phyloP scores from a whole-genome alignment of 2,113 vertebrate genomes.

The Dasyurus viverrinus region DNA sequence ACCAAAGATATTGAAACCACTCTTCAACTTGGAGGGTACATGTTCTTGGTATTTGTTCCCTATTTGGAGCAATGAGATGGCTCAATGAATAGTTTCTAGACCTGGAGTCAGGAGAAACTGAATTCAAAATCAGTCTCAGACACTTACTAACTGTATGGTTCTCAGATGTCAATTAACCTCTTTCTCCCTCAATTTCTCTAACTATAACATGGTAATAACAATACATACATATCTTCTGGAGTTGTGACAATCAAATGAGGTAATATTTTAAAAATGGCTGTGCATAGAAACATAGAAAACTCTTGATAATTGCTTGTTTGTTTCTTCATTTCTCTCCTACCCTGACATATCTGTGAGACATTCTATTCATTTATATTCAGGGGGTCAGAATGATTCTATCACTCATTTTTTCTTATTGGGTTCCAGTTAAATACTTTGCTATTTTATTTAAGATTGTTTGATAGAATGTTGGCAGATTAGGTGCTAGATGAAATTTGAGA shows the following conservation, averaged over 20 bases:
- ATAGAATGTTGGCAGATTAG: background rate
- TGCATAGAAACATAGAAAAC: background rate
- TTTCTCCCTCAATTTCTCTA: background rate
- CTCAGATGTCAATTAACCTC: background rate
- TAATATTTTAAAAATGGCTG: background rate
- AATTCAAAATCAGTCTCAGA: background rate
- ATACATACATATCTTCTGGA: background rate
- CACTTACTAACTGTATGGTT: background rate
- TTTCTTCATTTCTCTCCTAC: background rate
- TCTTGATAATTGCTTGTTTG: background rate
- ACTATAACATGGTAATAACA: background rate
- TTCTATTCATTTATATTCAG: background rate
- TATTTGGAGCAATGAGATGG: background rate
- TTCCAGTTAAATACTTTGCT: background rate
- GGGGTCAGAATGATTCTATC: background rate
- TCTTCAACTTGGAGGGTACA: background rate
- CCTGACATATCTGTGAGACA: background rate
- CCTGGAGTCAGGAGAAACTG: background rate
- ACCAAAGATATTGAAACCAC: background rate
- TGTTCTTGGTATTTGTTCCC: background rate
- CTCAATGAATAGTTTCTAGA: background rate
- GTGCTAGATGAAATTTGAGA: background rate
- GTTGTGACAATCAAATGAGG: background rate
- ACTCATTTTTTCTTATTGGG: background rate
- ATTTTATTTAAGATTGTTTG: background rate